phyloP scores from a whole-genome alignment of 2,113 vertebrate genomes.

The Cricetomys ansorgei region DNA sequence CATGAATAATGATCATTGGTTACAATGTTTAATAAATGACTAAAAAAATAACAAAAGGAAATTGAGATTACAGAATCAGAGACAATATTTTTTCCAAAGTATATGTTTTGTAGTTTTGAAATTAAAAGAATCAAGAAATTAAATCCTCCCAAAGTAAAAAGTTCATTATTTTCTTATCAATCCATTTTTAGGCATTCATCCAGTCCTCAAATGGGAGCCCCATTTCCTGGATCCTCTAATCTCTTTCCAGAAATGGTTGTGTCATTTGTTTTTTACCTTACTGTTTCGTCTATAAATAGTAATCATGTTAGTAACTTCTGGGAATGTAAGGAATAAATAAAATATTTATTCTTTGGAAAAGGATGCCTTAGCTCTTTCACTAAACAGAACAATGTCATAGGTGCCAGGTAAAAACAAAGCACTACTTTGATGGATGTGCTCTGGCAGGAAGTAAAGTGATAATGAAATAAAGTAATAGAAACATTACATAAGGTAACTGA shows the following conservation, averaged over 20 bases:
- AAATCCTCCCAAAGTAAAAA: background rate
- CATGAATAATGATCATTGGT: background rate
- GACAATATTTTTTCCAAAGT: background rate
- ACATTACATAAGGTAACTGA: background rate
- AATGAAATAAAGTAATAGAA: background rate
- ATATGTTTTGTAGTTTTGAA: background rate
- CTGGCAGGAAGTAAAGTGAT: background rate
- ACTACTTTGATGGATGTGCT: background rate
- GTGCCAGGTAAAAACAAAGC: background rate
- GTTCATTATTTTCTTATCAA: too few species aligned
- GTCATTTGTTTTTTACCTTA: background rate
- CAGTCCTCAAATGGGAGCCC: background rate
- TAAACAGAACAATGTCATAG: background rate
- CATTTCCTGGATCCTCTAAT: background rate
- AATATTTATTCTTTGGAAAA: conserved; percentile 54
- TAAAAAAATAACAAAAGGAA: background rate
- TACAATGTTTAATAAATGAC: background rate
- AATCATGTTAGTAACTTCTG: conserved; percentile 26
- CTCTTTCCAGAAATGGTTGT: background rate
- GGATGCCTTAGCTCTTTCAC: background rate
- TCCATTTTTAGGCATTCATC: background rate
- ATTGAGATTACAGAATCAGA: conserved; percentile 1
- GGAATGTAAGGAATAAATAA: background rate
- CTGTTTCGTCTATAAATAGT: background rate
- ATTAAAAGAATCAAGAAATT: background rate